These are phyloP conservation scores for Eumacrocentrus americanus DNA, from an alignment of 2,888 invertebrate genomes.

Conservation along the genomic window DNA sequence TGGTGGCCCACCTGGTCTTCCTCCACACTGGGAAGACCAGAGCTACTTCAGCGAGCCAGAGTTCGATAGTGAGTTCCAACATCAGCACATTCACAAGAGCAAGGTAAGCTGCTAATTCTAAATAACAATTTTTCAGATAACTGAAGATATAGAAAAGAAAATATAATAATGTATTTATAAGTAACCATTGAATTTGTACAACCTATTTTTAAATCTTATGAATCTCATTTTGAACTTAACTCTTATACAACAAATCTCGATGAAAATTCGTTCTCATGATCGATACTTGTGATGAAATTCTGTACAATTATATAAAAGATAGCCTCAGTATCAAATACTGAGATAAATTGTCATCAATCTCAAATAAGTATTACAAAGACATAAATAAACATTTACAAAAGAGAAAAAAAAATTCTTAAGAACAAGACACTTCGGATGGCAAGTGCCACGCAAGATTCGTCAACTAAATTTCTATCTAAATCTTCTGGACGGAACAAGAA, in stretches of 20 bases:
- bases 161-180: background rate
- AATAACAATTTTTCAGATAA: background rate
- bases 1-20: slow-evolving; percentile 63
- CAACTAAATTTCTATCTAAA: background rate
- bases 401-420: background rate
- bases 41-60: slow-evolving; percentile 95
- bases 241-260: background rate
- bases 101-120: slow-evolving; percentile 72
- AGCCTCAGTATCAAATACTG: slow-evolving; percentile 18
- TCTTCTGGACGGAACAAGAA: background rate
- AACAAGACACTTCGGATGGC: slow-evolving; percentile 6
- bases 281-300: slow-evolving; percentile 11
- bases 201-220: slow-evolving; percentile 1
- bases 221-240: background rate
- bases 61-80: slow-evolving; percentile 91
- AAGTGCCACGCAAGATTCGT: background rate
- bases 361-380: slow-evolving; percentile 6
- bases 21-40: slow-evolving; percentile 72
- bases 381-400: slow-evolving; percentile 2
- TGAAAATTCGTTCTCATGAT: background rate
- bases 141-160: background rate
- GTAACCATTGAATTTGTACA: background rate
- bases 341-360: background rate
- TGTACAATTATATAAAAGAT: slow-evolving; percentile 27
- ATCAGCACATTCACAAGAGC: slow-evolving; percentile 91